A percentile compares a stretch with the other conserved stretches of the same genome.
These are phyloP conservation scores for Amphiprion clarkii DNA, from an alignment of 2,797 vertebrate genomes.

Conservation along the genomic window DNA sequence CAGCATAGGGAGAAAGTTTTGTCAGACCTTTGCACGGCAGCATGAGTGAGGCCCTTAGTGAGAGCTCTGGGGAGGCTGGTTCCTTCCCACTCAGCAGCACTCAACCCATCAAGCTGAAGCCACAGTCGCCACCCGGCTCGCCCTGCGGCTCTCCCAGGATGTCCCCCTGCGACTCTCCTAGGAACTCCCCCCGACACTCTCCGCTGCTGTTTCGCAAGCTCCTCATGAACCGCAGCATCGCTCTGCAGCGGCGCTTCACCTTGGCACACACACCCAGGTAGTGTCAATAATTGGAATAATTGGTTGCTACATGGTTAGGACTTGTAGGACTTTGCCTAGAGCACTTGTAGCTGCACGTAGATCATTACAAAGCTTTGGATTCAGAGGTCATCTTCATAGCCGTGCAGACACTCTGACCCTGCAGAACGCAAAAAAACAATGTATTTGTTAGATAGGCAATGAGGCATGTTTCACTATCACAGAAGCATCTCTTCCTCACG, in stretches of 20 bases:
- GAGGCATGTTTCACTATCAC: constrained; percentile 16
- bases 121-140: constrained; percentile 64
- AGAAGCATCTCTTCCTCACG: constrained; percentile 29
- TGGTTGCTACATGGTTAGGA: neutral
- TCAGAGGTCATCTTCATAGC: constrained; percentile 10
- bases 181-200: constrained; percentile 85
- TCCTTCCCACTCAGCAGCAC: constrained; percentile 49
- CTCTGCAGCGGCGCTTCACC: constrained; percentile 82
- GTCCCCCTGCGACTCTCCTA: constrained; percentile 82
- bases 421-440: constrained; percentile 32
- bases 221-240: constrained; percentile 87
- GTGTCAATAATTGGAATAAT: neutral
- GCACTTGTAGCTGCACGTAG: neutral
- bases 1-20: constrained; percentile 23
- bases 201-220: constrained; percentile 89
- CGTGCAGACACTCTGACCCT: neutral
- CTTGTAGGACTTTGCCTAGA: neutral
- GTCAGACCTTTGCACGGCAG: constrained; percentile 18
- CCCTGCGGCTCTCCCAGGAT: constrained; percentile 80
- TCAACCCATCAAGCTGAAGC: constrained; percentile 67
- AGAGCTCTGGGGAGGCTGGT: constrained; percentile 44
- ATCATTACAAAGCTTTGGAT: neutral
- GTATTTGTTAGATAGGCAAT: constrained; percentile 22
- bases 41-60: constrained; percentile 71
- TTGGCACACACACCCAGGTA: constrained; percentile 83